phyloP scores from a whole-genome alignment of 2,113 vertebrate species.

The Cinclus mexicanus region DNA sequence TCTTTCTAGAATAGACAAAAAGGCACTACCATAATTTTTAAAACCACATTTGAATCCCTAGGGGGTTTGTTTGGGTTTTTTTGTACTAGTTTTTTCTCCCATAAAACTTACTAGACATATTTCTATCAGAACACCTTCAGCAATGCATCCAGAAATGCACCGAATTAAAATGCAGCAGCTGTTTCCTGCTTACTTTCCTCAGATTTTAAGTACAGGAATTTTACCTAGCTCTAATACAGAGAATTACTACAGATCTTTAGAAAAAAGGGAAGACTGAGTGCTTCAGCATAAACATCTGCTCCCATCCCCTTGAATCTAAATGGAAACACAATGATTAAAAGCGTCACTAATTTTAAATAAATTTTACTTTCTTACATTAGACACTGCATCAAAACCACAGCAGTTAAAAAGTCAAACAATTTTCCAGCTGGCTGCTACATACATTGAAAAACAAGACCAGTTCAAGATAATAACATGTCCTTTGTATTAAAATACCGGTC shows the following conservation, averaged over 20 bases:
- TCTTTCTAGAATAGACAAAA: not conserved
- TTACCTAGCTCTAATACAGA: not conserved
- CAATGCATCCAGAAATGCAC: not conserved
- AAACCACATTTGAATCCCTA: not conserved
- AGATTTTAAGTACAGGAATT: not conserved
- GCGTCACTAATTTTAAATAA: not conserved
- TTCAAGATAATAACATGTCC: not conserved
- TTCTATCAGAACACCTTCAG: not conserved
- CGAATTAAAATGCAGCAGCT: not conserved
- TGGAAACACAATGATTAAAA: not conserved
- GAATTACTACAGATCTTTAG: not conserved
- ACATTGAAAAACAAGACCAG: not conserved
- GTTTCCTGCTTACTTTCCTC: not conserved
- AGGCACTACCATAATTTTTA: not conserved
- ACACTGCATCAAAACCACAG: not conserved
- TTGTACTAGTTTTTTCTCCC: not conserved
- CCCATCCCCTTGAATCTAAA: not conserved
- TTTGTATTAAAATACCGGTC: slow-evolving; percentile 22
- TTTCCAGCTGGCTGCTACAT: slow-evolving; percentile 25
- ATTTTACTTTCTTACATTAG: slow-evolving; percentile 4
- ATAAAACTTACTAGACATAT: not conserved
- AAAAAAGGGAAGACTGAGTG: not conserved
- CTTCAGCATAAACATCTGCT: not conserved
- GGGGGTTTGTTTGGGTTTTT: not conserved
- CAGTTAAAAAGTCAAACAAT: slow-evolving; percentile 35